Evolutionary conservation across 2,113 vertebrate genomes (phyloP).

Genomic region (Pholis gunnellus): DNA sequence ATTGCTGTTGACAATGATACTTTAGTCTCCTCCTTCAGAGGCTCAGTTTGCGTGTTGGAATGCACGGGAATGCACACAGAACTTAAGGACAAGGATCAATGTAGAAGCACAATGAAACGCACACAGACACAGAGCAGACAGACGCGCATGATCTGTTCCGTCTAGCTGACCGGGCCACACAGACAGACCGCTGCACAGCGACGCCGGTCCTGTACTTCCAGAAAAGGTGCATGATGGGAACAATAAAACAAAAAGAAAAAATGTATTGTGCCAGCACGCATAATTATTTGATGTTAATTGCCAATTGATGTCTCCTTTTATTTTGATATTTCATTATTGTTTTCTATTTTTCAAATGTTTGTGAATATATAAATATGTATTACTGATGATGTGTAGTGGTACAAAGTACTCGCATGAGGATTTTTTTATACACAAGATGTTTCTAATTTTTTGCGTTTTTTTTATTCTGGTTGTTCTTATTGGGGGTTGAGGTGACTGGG

Average conservation of each 20-base stretch:
- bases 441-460: slow-evolving; percentile 82
- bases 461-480: slow-evolving; percentile 82
- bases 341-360: slow-evolving; percentile 87
- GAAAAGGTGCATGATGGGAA: slow-evolving; percentile 84
- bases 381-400: slow-evolving; percentile 87
- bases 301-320: slow-evolving; percentile 80
- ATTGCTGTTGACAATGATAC: slow-evolving; percentile 78
- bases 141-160: slow-evolving; percentile 67
- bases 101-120: slow-evolving; percentile 77
- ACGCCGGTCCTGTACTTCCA: slow-evolving; percentile 74
- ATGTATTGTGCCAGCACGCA: slow-evolving; percentile 85
- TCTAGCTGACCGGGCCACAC: slow-evolving; percentile 41
- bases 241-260: slow-evolving; percentile 69
- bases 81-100: slow-evolving; percentile 18
- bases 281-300: slow-evolving; percentile 83
- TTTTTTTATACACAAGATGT: slow-evolving; percentile 87
- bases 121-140: slow-evolving; percentile 61
- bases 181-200: slow-evolving; percentile 44
- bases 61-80: too few relatives aligned
- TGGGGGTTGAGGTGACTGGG: slow-evolving; percentile 72
- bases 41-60: slow-evolving; percentile 37
- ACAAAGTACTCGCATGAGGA: slow-evolving; percentile 86
- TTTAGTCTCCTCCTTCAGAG: slow-evolving; percentile 38
- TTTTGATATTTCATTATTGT: slow-evolving; percentile 82
- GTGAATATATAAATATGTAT: slow-evolving; percentile 89